These are phyloP conservation scores for Eurytoma adleriae DNA, from an alignment of 2,888 invertebrate species.

Conservation along the genomic window DNA sequence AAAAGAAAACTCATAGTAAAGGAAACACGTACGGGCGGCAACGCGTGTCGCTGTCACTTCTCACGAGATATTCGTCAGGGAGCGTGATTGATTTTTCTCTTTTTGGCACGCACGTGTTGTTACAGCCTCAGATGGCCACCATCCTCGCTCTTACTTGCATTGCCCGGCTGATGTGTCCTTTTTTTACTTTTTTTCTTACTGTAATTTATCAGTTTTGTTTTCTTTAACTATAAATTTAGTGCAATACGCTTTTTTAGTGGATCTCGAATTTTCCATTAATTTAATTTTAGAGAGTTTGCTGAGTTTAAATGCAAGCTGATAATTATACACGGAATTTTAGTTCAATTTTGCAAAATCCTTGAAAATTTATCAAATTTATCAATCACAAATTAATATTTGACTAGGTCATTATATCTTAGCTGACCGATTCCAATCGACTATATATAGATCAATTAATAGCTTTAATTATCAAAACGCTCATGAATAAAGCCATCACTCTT, in stretches of 20 bases:
- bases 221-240: too few species aligned
- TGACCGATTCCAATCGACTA: neutral
- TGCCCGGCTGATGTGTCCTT: constrained; percentile 8
- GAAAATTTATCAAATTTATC: neutral
- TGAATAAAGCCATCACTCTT: constrained; percentile 54
- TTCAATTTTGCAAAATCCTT: too few species aligned
- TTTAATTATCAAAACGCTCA: constrained; percentile 35
- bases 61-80: constrained; percentile 10
- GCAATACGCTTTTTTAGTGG: too few species aligned
- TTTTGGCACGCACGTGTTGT: constrained; percentile 36
- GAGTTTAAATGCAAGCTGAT: too few species aligned
- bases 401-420: neutral
- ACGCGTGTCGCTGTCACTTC: constrained; percentile 46
- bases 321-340: too few species aligned
- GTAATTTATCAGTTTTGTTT: too few species aligned
- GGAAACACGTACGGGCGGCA: constrained; percentile 35
- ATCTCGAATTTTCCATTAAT: too few species aligned
- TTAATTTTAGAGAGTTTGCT: too few species aligned
- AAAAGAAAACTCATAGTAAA: constrained; percentile 39
- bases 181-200: constrained; percentile 2
- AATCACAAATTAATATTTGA: neutral
- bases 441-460: constrained; percentile 12
- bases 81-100: constrained; percentile 51
- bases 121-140: constrained; percentile 1
- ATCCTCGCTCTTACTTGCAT: neutral